These are phyloP conservation scores for Stegodyphus mimosarum DNA, from an alignment of 1,140 invertebrate species.

Conservation along the genomic window DNA sequence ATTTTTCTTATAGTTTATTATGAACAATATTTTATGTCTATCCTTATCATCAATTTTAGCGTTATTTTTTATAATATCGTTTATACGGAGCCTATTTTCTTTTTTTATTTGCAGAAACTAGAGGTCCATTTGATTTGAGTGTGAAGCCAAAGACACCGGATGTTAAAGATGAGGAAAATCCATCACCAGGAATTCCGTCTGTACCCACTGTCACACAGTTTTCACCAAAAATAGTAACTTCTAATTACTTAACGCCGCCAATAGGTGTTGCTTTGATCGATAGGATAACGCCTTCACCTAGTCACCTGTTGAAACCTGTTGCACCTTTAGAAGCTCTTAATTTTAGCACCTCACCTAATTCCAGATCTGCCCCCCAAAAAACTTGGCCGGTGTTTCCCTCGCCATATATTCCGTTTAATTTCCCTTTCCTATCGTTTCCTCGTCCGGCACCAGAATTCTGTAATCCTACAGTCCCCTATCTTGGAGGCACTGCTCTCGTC, in stretches of 20 bases:
- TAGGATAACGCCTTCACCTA: constrained; percentile 23
- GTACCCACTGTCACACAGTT: constrained; percentile 34
- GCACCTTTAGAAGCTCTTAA: constrained; percentile 17
- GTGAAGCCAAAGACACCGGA: constrained; percentile 32
- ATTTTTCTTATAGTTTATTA: too few species aligned
- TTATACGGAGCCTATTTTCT: not conserved
- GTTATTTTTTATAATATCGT: not conserved
- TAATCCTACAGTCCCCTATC: constrained; percentile 1
- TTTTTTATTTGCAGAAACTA: constrained; percentile 44
- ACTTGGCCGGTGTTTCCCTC: constrained; percentile 51
- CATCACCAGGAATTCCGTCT: not conserved
- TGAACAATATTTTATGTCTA: too few species aligned
- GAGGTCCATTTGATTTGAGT: constrained; percentile 57
- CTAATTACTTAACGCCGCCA: not conserved
- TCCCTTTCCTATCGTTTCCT: constrained; percentile 43
- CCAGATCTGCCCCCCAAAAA: not conserved
- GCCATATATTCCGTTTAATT: constrained; percentile 64
- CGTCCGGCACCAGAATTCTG: constrained; percentile 11
- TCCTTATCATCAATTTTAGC: too few species aligned
- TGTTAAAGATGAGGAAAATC: not conserved
- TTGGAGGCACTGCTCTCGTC: constrained; percentile 20
- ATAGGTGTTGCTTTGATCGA: constrained; percentile 25
- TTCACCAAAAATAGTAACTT: constrained; percentile 41
- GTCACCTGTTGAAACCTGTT: constrained; percentile 30
- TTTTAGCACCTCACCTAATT: constrained; percentile 5